Evolutionary conservation across 2,888 invertebrate genomes (phyloP).

Genomic region (Andrena chrysosceles): DNA sequence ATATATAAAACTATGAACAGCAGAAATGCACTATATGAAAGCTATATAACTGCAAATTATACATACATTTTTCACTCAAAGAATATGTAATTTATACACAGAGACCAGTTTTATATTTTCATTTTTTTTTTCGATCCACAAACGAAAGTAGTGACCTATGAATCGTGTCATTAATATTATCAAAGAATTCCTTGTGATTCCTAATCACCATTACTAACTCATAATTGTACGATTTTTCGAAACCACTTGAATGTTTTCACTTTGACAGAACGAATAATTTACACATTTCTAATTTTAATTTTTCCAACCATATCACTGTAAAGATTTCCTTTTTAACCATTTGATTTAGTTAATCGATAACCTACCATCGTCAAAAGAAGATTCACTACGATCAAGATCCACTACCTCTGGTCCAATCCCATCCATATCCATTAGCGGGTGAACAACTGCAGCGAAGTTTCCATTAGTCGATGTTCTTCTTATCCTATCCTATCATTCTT

Average conservation of each 20-base stretch:
- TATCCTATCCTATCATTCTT: slow-evolving; percentile 22
- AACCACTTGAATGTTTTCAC: not conserved
- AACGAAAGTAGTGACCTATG: slow-evolving; percentile 23
- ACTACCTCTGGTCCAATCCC: slow-evolving; percentile 73
- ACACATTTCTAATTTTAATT: not conserved
- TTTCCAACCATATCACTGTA: not conserved
- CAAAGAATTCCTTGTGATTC: slow-evolving; percentile 35
- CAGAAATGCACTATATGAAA: slow-evolving; percentile 39
- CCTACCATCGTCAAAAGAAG: slow-evolving; percentile 73
- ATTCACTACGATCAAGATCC: slow-evolving; percentile 73
- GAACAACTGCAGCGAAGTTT: slow-evolving; percentile 53
- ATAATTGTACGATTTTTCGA: not conserved
- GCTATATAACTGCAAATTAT: slow-evolving; percentile 57
- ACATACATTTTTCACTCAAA: slow-evolving; percentile 50
- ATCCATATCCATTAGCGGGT: slow-evolving; percentile 68
- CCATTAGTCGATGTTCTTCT: slow-evolving; percentile 44
- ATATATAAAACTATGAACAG: slow-evolving; percentile 21
- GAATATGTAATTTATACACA: slow-evolving; percentile 46
- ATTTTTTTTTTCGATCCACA: slow-evolving; percentile 33
- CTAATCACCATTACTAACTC: slow-evolving; percentile 7
- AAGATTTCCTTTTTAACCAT: slow-evolving; percentile 41
- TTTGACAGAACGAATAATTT: not conserved
- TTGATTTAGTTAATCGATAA: slow-evolving; percentile 75
- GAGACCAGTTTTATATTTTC: slow-evolving; percentile 50
- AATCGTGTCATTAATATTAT: slow-evolving; percentile 15